A percentile compares a stretch with the other conserved stretches of the same genome.
Evolutionary conservation across 2,888 invertebrate species (phyloP).

Genomic region (Clitarchus hookeri): DNA sequence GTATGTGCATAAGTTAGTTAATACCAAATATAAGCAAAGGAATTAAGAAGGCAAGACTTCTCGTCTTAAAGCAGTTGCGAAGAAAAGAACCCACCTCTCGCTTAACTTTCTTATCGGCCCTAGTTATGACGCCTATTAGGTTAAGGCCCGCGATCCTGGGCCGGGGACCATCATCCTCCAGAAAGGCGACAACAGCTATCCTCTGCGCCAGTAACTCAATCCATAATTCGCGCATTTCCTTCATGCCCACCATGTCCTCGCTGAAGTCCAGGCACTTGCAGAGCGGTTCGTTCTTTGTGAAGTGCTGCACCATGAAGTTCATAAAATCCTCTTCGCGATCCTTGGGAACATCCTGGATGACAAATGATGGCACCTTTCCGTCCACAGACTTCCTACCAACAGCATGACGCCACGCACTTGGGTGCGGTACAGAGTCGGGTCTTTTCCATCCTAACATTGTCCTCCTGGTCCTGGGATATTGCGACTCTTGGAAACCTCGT

Average conservation of each 20-base stretch:
- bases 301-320: slow-evolving; percentile 53
- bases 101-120: too few relatives aligned
- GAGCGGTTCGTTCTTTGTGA: slow-evolving; percentile 48
- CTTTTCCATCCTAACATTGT: slow-evolving; percentile 51
- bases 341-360: slow-evolving; percentile 59
- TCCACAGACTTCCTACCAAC: slow-evolving; percentile 48
- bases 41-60: too few relatives aligned
- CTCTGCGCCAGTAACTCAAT: slow-evolving; percentile 47
- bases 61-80: too few relatives aligned
- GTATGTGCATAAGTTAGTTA: too few relatives aligned
- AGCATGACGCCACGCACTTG: slow-evolving; percentile 57
- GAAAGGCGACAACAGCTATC: slow-evolving; percentile 51
- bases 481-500: too few relatives aligned
- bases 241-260: slow-evolving; percentile 45
- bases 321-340: slow-evolving; percentile 55
- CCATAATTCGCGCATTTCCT: slow-evolving; percentile 49
- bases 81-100: too few relatives aligned
- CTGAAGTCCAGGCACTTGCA: slow-evolving; percentile 35
- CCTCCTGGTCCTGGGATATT: too few relatives aligned
- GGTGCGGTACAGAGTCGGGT: slow-evolving; percentile 53
- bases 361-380: slow-evolving; percentile 53
- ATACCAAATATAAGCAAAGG: too few relatives aligned
- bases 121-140: too few relatives aligned
- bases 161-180: slow-evolving; percentile 45
- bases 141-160: too few relatives aligned